phyloP scores from a whole-genome alignment of 2,888 invertebrate genomes.

The Taenaris catops region DNA sequence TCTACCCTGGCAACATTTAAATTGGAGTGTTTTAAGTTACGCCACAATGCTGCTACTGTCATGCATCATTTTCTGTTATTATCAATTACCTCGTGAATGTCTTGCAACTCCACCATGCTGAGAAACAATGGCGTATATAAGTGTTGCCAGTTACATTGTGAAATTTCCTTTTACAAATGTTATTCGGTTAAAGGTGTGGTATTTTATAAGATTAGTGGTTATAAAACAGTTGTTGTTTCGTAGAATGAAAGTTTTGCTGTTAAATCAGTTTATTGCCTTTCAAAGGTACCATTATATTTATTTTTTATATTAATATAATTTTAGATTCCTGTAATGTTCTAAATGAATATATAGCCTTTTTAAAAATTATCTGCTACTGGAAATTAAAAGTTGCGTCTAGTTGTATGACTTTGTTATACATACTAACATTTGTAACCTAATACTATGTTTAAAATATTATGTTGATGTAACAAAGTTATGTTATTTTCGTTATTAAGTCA shows the following conservation, averaged over 20 bases:
- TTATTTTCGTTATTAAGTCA: too few species aligned
- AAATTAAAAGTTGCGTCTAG: too few species aligned
- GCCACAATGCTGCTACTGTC: conserved; percentile 68
- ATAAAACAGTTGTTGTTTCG: background rate
- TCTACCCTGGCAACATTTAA: conserved; percentile 10
- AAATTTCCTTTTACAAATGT: conserved; percentile 10
- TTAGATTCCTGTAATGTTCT: too few species aligned
- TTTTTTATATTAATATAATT: too few species aligned
- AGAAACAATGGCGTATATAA: conserved; percentile 39
- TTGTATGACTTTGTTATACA: too few species aligned
- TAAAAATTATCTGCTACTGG: too few species aligned
- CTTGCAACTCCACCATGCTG: conserved; percentile 42
- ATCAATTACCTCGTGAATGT: conserved; percentile 63
- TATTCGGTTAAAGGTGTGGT: conserved; percentile 3
- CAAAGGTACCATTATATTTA: too few species aligned
- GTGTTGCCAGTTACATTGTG: conserved; percentile 28
- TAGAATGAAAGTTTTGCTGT: background rate
- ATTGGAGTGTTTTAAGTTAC: conserved; percentile 29
- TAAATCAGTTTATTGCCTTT: too few species aligned
- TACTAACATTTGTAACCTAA: too few species aligned
- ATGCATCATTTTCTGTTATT: conserved; percentile 73
- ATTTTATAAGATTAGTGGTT: conserved; percentile 4
- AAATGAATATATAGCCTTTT: too few species aligned
- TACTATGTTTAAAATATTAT: too few species aligned
- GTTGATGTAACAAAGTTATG: too few species aligned